Evolutionary conservation across 2,888 invertebrate genomes (phyloP).

Genomic region (Dermolepida albohirtum): DNA sequence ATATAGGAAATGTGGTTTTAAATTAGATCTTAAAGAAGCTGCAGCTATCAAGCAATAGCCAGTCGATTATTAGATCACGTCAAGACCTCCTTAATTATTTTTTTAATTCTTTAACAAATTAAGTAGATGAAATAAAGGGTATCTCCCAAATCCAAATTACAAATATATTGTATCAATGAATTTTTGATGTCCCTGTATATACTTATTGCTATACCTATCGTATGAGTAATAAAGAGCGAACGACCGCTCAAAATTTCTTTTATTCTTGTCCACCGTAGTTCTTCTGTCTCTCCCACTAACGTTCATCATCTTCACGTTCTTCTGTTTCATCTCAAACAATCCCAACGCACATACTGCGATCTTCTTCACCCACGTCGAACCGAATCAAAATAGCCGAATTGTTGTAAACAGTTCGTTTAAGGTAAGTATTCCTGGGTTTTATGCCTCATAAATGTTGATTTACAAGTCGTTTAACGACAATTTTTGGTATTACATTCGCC

Average conservation of each 20-base stretch:
- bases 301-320: constrained; percentile 4
- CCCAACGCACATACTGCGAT: neutral
- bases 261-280: constrained; percentile 2
- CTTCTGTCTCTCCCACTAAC: constrained; percentile 8
- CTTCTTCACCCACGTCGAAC: constrained; percentile 23
- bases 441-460: constrained; percentile 37
- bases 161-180: neutral
- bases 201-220: constrained; percentile 11
- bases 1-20: no score
- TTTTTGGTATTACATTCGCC: constrained; percentile 34
- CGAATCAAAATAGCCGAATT: constrained; percentile 35
- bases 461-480: constrained; percentile 35
- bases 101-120: no score
- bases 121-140: no score
- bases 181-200: constrained; percentile 3
- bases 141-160: no score
- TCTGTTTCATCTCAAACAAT: constrained; percentile 3
- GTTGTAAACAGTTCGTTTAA: constrained; percentile 37
- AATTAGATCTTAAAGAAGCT: no score
- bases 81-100: no score
- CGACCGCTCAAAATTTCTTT: constrained; percentile 25
- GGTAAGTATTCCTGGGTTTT: constrained; percentile 34
- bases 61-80: no score
- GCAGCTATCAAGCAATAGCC: no score
- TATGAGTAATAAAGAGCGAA: constrained; percentile 31